Evolutionary conservation across 1,140 invertebrate genomes (phyloP), one percentile per base, ranked within the genome.

Genomic region (Drosophila yakuba): DNA sequence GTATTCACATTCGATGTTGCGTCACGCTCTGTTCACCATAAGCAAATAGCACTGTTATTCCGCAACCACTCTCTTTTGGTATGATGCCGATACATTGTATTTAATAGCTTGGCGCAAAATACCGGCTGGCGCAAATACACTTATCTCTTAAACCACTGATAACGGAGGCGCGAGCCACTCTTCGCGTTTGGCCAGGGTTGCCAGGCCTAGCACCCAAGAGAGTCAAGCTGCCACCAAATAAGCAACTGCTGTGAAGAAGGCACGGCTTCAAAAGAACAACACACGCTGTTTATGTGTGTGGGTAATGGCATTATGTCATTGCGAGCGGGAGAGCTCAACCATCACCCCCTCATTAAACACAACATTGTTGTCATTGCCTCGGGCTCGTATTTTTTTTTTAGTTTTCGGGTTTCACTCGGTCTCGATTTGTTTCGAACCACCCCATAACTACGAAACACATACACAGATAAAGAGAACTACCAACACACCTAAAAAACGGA

Each of bases 231-330:
- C 69, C 82, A 62, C 75, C 73, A 83, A 86, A 76, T 68, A 78
- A 69, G 74, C 78, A 47, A 61, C 43, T 45, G 48, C 51, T 44
- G 73, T 50, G 71, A 55, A 59, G 51, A 61, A 14, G 35, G 35
- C 52, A 50, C 47, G 35, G 35, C 66, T 57, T 47, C 41, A 77
- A 62, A 80, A 72, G 64, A 72, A 61, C 56, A 80, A 44, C 57
- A 74, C 45, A 11, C 72, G 11, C 4, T 38, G 39, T 32, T 28
- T 59, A 45, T 12, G 36, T 36, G 14, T 64, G 23, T 54, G 17
- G 32, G 35, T 35, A 8, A 23, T 15, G 41, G 75, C 63, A 89
- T 88, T 86, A 86, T 86, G 83, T 86, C 83, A 86, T 86, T 83
- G 44, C 36, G 36, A 64, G 45, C 23, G 10, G 23, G 35, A 56